Conservation (phyloP, 2,888 invertebrate species). For the Mongoloraphidia duomilia region DNA sequence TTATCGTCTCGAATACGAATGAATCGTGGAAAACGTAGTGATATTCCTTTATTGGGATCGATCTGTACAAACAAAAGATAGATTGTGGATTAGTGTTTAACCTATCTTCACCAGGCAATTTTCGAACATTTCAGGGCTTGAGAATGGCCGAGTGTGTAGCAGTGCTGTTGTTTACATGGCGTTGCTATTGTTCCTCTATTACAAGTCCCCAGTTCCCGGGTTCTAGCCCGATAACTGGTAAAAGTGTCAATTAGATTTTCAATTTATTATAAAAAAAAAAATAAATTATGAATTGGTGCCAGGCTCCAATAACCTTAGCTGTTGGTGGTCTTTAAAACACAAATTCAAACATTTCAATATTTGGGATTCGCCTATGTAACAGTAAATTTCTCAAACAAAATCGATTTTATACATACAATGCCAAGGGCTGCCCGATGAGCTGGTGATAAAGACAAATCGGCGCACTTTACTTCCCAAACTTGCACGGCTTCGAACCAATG, state of each 20-base stretch:
- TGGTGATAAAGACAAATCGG: conserved; percentile 93
- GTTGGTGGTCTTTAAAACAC: too few species aligned
- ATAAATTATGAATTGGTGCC: too few species aligned
- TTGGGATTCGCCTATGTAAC: neutral
- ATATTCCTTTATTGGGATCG: conserved; percentile 84
- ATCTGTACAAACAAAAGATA: conserved; percentile 32
- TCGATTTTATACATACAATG: conserved; percentile 40
- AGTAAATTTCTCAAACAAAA: neutral
- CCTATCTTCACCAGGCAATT: neutral
- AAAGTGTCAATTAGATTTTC: too few species aligned
- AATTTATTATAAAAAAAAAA: too few species aligned
- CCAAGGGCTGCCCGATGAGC: conserved; percentile 80
- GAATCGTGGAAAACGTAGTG: conserved; percentile 89
- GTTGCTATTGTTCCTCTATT: too few species aligned
- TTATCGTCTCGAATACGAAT: conserved; percentile 85
- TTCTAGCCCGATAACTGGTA: too few species aligned
- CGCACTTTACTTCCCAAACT: conserved; percentile 96
- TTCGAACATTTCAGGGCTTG: neutral
- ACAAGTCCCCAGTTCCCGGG: too few species aligned
- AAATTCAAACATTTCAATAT: neutral
- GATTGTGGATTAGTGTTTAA: neutral
- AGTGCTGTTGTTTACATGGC: too few species aligned
- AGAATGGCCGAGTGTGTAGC: too few species aligned
- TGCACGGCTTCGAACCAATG: conserved; percentile 76
- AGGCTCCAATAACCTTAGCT: too few species aligned